These are phyloP conservation scores for Nemopilema nomurai DNA, from an alignment of 30 jellyfish, hydroid and myxozoan genomes.

Conservation along the genomic window DNA sequence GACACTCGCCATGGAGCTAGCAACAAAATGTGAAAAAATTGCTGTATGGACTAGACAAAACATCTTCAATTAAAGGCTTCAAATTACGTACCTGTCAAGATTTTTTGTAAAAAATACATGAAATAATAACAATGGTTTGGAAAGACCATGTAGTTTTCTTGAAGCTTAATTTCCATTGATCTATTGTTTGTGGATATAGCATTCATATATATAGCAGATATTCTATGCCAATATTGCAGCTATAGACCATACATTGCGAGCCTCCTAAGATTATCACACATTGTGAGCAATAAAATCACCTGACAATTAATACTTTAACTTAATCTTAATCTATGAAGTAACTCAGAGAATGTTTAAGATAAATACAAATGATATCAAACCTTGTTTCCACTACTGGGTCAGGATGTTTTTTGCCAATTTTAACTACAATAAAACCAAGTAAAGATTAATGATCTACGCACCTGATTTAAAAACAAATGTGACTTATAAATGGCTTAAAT, in stretches of 20 bases:
- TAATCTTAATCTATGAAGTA: too few relatives aligned
- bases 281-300: too few relatives aligned
- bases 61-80: background rate
- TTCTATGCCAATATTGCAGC: background rate
- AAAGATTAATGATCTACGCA: background rate
- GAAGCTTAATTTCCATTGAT: too few relatives aligned
- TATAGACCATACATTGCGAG: too few relatives aligned
- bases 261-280: too few relatives aligned
- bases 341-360: too few relatives aligned
- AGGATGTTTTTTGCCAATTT: slow-evolving; percentile 94
- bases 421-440: slow-evolving; percentile 50
- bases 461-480: background rate
- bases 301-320: too few relatives aligned
- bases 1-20: slow-evolving; percentile 98
- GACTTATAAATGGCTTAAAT: too few relatives aligned
- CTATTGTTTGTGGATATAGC: background rate
- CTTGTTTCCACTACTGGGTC: slow-evolving; percentile 99
- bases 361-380: slow-evolving; percentile 18
- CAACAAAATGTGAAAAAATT: background rate
- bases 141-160: too few relatives aligned
- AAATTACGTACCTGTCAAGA: too few relatives aligned
- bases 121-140: too few relatives aligned
- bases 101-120: too few relatives aligned
- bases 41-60: background rate
- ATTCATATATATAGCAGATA: background rate